phyloP scores from a whole-genome alignment of 2,113 vertebrate species.

The Hippocampus guttulatus region DNA sequence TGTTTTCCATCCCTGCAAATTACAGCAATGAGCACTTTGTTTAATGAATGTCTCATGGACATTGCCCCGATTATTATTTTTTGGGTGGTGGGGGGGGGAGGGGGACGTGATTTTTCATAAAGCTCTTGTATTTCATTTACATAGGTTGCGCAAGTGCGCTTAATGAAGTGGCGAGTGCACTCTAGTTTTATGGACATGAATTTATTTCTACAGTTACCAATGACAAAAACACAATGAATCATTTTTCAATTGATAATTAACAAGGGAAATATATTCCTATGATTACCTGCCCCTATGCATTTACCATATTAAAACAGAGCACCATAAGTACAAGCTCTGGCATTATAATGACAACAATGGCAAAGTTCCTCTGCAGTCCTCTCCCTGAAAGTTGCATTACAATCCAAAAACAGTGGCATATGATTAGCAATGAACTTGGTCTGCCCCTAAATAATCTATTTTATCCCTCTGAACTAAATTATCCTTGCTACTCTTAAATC shows the following conservation, averaged over 20 bases:
- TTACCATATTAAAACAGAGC: neutral
- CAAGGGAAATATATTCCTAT: slow-evolving; percentile 3
- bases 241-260: slow-evolving; percentile 40
- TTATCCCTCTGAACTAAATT: neutral
- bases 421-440: neutral
- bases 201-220: neutral
- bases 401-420: neutral
- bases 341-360: neutral
- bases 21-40: neutral
- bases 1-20: neutral
- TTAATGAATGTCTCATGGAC: neutral
- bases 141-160: neutral
- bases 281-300: neutral
- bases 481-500: neutral
- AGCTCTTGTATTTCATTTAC: neutral
- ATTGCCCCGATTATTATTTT: neutral
- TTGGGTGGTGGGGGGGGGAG: neutral
- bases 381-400: neutral
- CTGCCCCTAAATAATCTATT: neutral
- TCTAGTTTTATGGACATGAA: neutral
- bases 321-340: neutral
- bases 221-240: neutral
- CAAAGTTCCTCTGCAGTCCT: neutral
- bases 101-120: neutral
- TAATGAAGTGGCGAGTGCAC: neutral